A percentile compares a stretch with the other conserved stretches of the same genome.
Evolutionary conservation across 2,888 invertebrate genomes (phyloP).

Genomic region (Agonopterix alstromeriana): DNA sequence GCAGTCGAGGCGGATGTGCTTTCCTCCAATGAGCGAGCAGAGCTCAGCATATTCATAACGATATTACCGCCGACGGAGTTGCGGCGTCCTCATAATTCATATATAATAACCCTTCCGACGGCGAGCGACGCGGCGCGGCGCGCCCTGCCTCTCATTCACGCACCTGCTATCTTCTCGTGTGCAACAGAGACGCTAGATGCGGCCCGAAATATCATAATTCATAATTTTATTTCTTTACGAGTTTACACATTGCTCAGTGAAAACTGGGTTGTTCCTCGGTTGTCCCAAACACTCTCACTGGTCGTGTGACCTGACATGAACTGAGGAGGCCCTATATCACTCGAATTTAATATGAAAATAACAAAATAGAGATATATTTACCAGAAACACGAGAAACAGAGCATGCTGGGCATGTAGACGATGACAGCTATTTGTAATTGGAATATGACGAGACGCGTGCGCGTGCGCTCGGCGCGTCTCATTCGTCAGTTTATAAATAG

Average conservation of each 20-base stretch:
- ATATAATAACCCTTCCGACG: slow-evolving; percentile 76
- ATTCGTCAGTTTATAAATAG: slow-evolving; percentile 77
- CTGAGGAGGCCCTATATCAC: slow-evolving; percentile 1
- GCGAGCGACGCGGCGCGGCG: slow-evolving; percentile 41
- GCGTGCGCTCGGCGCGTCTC: slow-evolving; percentile 71
- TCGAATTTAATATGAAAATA: slow-evolving; percentile 18
- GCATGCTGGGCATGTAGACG: slow-evolving; percentile 51
- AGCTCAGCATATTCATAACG: slow-evolving; percentile 75
- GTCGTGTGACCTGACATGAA: slow-evolving; percentile 10
- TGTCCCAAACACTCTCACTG: slow-evolving; percentile 7
- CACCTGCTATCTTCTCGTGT: slow-evolving; percentile 29
- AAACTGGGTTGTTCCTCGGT: slow-evolving; percentile 45
- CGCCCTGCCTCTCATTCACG: slow-evolving; percentile 62
- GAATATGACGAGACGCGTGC: slow-evolving; percentile 74
- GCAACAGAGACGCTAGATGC: slow-evolving; percentile 51
- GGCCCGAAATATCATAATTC: slow-evolving; percentile 70
- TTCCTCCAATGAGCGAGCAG: slow-evolving; percentile 70
- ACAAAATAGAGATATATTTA: slow-evolving; percentile 35
- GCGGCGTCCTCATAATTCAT: slow-evolving; percentile 77
- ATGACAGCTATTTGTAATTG: slow-evolving; percentile 75
- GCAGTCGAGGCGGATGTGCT: slow-evolving; percentile 67
- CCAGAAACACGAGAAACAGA: slow-evolving; percentile 41
- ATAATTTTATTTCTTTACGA: slow-evolving; percentile 68
- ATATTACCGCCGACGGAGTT: slow-evolving; percentile 72
- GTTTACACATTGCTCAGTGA: slow-evolving; percentile 33